A percentile compares a stretch with the other conserved stretches of the same genome.
Evolutionary conservation across 2,888 invertebrate genomes (phyloP).

Genomic region (Hydrotaea cyrtoneurina): DNA sequence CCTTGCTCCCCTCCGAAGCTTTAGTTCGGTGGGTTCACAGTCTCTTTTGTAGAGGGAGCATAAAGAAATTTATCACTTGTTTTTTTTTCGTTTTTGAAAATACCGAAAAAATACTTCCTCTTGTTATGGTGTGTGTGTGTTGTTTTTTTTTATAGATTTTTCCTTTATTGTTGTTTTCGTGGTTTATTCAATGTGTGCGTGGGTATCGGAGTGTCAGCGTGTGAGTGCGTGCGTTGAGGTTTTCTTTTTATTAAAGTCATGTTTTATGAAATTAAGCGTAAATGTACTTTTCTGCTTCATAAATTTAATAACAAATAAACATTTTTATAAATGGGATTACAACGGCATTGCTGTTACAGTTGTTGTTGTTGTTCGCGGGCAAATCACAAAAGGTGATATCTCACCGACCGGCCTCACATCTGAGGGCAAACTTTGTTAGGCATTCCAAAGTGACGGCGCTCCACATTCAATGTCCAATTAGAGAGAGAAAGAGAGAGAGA

Average conservation of each 20-base stretch:
- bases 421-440: background rate
- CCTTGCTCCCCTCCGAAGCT: background rate
- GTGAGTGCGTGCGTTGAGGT: constrained; percentile 22
- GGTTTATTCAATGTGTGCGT: constrained; percentile 23
- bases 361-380: background rate
- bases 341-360: background rate
- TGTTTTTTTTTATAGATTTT: constrained; percentile 70
- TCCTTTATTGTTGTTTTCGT: constrained; percentile 53
- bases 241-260: constrained; percentile 61
- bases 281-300: constrained; percentile 68
- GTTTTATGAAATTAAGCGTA: constrained; percentile 68
- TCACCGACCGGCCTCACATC: background rate
- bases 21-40: background rate
- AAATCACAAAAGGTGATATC: background rate
- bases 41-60: constrained; percentile 39
- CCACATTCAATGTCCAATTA: background rate
- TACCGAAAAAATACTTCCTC: constrained; percentile 49
- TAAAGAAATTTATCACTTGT: constrained; percentile 63
- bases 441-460: background rate
- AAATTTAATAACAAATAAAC: constrained; percentile 66
- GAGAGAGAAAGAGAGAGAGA: background rate
- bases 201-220: constrained; percentile 11
- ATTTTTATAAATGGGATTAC: constrained; percentile 59
- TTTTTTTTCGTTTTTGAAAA: constrained; percentile 40
- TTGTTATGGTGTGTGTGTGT: constrained; percentile 38